Conservation (phyloP, 2,797 vertebrate genomes). For the Serranus cabrilla region DNA sequence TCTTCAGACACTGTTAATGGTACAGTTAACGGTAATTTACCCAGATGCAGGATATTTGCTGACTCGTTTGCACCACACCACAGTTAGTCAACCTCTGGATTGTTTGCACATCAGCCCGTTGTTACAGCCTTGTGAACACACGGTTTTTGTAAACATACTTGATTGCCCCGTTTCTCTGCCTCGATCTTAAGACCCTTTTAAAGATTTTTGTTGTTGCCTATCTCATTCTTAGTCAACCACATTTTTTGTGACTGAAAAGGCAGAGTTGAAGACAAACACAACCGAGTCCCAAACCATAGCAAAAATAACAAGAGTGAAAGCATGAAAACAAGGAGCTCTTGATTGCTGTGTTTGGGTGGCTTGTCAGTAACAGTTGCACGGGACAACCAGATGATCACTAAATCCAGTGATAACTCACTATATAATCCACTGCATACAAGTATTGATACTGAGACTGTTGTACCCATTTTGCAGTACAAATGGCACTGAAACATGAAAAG, state of each 20-base stretch:
- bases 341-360: slow-evolving; percentile 14
- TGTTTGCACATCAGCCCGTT: slow-evolving; percentile 11
- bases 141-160: background rate
- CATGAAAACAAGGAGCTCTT: background rate
- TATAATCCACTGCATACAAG: background rate
- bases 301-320: slow-evolving; percentile 8
- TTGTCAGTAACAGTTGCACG: background rate
- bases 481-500: background rate
- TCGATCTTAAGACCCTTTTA: background rate
- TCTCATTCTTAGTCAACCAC: background rate
- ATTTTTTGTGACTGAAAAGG: background rate
- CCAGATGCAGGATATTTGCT: slow-evolving; percentile 1
- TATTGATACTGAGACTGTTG: background rate
- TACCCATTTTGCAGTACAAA: background rate
- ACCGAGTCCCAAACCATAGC: background rate
- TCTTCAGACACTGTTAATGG: background rate
- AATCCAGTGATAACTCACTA: background rate
- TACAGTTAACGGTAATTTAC: background rate
- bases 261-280: background rate
- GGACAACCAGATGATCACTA: background rate
- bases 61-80: background rate
- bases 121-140: background rate
- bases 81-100: background rate
- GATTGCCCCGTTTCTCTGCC: background rate
- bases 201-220: background rate